Percentiles rank a stretch among this genome's conserved stretches.
Evolutionary conservation across 64 coral and sea anemone species (phyloP).

Genomic region (Actinia equina): DNA sequence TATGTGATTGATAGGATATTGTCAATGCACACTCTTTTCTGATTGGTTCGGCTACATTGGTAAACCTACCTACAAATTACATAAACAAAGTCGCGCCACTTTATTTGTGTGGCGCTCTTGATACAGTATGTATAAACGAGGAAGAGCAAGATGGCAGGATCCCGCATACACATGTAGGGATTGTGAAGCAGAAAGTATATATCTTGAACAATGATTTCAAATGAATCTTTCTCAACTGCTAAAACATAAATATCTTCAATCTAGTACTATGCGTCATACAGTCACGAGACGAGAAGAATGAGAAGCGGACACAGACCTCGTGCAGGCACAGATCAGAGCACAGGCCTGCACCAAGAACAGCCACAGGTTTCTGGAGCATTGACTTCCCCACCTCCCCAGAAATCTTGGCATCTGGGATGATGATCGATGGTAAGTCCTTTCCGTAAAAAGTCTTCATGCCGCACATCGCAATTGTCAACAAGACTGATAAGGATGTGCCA

Average conservation of each 20-base stretch:
- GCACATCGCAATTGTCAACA: too few relatives aligned
- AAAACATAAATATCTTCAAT: neutral
- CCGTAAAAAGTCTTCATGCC: neutral
- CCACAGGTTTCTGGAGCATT: neutral
- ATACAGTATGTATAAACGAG: neutral
- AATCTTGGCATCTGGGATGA: neutral
- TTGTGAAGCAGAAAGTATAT: neutral
- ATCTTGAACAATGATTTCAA: neutral
- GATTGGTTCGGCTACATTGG: neutral
- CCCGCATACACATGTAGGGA: neutral
- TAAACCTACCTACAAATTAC: neutral
- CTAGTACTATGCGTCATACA: neutral
- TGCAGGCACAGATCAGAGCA: neutral
- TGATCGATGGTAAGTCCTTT: slow-evolving; percentile 3
- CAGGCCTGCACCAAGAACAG: slow-evolving; percentile 2
- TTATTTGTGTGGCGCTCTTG: neutral
- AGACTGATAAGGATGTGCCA: neutral
- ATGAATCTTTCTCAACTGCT: neutral
- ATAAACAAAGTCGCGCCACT: neutral
- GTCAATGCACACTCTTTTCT: neutral
- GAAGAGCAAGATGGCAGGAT: neutral
- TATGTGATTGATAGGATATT: neutral
- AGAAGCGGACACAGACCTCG: neutral
- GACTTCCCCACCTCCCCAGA: neutral
- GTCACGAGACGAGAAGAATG: neutral